Evolutionary conservation across 1,140 invertebrate species (phyloP).

Genomic region (Penaeus indicus): DNA sequence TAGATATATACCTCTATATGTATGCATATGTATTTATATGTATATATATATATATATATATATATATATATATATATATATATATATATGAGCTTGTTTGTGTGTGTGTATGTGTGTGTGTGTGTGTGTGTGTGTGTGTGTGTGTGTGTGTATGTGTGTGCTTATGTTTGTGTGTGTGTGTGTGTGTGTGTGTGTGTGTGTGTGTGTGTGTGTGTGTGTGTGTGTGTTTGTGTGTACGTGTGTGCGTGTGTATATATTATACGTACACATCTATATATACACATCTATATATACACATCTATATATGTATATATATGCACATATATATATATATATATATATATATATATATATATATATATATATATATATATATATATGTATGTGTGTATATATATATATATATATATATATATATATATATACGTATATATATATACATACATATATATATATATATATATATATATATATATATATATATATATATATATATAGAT

Average conservation of each 20-base stretch:
- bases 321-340: constrained; percentile 13
- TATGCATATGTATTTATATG: too few species aligned
- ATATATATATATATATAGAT: background rate
- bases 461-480: constrained; percentile 10
- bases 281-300: background rate
- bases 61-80: constrained; percentile 12
- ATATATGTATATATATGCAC: constrained; percentile 25
- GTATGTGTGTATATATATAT: constrained; percentile 11
- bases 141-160: background rate
- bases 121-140: background rate
- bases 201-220: too few species aligned
- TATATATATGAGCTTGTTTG: background rate
- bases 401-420: constrained; percentile 6
- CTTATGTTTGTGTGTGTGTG: background rate
- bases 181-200: background rate
- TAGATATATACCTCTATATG: too few species aligned
- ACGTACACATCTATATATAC: background rate
- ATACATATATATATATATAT: constrained; percentile 24
- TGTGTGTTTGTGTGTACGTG: background rate
- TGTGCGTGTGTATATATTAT: background rate
- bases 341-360: constrained; percentile 29
- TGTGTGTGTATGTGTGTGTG: background rate
- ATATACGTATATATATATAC: constrained; percentile 7
- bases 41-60: background rate
- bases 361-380: constrained; percentile 22